Conservation (phyloP, 92 coral and sea anemone genomes). For the Phenganax stokvisi region DNA sequence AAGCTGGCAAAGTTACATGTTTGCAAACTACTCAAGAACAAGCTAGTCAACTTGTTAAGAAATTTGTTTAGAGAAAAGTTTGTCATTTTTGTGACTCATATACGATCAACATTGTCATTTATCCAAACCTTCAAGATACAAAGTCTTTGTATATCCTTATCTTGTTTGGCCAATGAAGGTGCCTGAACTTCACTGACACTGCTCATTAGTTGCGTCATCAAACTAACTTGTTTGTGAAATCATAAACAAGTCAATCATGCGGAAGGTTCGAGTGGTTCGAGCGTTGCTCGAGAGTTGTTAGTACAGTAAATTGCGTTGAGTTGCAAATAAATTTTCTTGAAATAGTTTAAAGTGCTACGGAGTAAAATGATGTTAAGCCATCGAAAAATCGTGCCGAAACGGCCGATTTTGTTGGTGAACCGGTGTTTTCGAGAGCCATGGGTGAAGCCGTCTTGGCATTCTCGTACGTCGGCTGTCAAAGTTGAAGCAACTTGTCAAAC, state of each 20-base stretch:
- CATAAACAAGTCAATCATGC: background rate
- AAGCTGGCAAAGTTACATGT: no score
- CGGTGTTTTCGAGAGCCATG: background rate
- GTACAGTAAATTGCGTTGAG: no score
- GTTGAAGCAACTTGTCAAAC: background rate
- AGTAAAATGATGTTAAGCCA: background rate
- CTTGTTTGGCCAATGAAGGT: background rate
- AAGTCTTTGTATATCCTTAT: background rate
- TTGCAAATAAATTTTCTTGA: background rate
- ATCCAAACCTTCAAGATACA: background rate
- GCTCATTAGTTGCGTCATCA: background rate
- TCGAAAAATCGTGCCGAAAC: constrained; percentile 6
- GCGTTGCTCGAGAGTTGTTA: background rate
- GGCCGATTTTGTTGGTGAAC: background rate
- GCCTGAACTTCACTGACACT: background rate
- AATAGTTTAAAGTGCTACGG: background rate
- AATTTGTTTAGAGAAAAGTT: no score
- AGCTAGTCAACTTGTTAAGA: no score
- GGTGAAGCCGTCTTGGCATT: background rate
- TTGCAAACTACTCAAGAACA: no score
- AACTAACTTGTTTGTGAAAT: background rate
- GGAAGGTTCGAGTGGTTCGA: background rate
- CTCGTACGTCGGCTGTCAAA: background rate
- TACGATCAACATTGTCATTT: no score
- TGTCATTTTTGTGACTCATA: no score